Evolutionary conservation across 2,797 vertebrate species (phyloP).

Genomic region (Sebastes cheni): DNA sequence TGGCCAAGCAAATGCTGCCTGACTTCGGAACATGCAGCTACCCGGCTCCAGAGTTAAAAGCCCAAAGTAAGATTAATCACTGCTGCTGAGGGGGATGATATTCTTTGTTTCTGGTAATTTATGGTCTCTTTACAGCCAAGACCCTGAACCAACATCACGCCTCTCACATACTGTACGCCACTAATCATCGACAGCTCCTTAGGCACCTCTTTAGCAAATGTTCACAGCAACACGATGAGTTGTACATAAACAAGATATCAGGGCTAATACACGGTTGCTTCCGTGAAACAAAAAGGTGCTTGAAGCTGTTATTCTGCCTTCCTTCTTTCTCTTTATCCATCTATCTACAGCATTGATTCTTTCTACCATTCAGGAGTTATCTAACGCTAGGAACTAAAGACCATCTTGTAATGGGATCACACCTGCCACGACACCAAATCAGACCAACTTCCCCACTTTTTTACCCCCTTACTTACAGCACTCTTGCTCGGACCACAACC

Average conservation of each 20-base stretch:
- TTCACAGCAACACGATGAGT: conserved; percentile 24
- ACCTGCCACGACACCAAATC: not conserved
- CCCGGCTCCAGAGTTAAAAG: conserved; percentile 51
- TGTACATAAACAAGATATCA: conserved; percentile 40
- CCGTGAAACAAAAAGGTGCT: not conserved
- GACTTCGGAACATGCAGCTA: conserved; percentile 63
- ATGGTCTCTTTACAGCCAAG: conserved; percentile 52
- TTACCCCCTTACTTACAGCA: not conserved
- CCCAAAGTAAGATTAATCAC: conserved; percentile 80
- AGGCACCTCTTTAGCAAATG: conserved; percentile 43
- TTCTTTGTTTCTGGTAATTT: conserved; percentile 76
- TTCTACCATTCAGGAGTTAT: not conserved
- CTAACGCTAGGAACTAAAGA: not conserved
- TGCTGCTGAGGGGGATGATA: conserved; percentile 58
- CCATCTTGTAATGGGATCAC: not conserved
- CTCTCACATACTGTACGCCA: conserved; percentile 38
- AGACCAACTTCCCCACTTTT: not conserved
- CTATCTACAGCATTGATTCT: not conserved
- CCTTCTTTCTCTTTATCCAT: not conserved
- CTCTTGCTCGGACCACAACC: not conserved
- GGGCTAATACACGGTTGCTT: conserved; percentile 11
- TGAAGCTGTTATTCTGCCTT: not conserved
- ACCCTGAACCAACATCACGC: conserved; percentile 28
- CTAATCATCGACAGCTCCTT: conserved; percentile 39
- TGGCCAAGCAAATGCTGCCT: conserved; percentile 69